A percentile compares a stretch with the other conserved stretches of the same genome.
These are phyloP conservation scores for Drepana falcataria DNA, from an alignment of 2,888 invertebrate species.

Conservation along the genomic window DNA sequence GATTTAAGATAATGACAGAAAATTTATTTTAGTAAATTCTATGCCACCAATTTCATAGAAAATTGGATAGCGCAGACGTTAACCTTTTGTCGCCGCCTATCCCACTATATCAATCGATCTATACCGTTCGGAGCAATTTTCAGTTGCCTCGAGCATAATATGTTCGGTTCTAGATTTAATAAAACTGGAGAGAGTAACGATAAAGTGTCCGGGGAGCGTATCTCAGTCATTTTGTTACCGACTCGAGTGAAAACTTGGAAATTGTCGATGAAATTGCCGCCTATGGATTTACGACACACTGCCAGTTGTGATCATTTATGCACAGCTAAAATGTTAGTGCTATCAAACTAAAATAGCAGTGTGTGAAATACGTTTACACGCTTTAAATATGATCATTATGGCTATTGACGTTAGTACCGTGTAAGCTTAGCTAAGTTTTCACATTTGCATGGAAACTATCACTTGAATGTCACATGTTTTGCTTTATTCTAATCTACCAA, in stretches of 20 bases:
- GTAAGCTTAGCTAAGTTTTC: too few relatives aligned
- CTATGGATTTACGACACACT: conserved; percentile 42
- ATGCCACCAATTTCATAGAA: background rate
- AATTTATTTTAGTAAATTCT: too few relatives aligned
- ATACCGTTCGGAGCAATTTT: conserved; percentile 44
- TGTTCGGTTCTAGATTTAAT: conserved; percentile 55
- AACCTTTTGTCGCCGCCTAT: conserved; percentile 29
- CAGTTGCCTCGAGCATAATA: conserved; percentile 57
- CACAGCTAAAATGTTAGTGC: conserved; percentile 31
- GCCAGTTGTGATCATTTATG: conserved; percentile 33
- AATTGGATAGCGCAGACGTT: conserved; percentile 9
- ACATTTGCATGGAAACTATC: too few relatives aligned
- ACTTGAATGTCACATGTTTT: too few relatives aligned
- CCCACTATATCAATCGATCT: conserved; percentile 33
- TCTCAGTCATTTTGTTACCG: conserved; percentile 60
- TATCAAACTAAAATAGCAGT: conserved; percentile 33
- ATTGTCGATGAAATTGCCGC: conserved; percentile 57
- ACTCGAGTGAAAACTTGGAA: conserved; percentile 66
- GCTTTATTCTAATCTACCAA: too few relatives aligned
- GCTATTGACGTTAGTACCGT: too few relatives aligned
- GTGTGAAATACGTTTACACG: background rate
- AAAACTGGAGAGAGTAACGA: conserved; percentile 59
- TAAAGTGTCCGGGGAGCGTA: conserved; percentile 58
- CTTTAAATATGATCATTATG: too few relatives aligned
- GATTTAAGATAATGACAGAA: too few relatives aligned